Conservation (phyloP, 2,797 vertebrate genomes). For the Podarcis siculus region DNA sequence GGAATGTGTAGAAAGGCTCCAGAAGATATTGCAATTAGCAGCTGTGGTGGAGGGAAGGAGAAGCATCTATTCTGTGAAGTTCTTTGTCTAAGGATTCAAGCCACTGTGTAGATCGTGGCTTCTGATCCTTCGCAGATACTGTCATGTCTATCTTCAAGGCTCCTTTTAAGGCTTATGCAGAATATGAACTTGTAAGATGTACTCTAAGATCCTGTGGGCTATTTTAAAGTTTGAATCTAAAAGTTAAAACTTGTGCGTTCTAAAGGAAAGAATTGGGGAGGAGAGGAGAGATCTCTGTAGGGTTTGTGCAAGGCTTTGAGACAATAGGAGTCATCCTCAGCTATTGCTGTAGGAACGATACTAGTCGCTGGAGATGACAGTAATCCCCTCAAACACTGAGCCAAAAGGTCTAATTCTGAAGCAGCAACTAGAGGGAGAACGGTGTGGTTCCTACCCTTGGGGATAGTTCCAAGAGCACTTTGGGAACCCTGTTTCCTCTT, state of each 20-base stretch:
- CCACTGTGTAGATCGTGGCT: neutral
- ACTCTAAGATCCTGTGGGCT: neutral
- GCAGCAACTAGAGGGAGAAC: neutral
- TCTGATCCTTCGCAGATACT: neutral
- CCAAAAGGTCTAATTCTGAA: neutral
- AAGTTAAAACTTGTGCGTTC: neutral
- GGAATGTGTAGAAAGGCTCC: too few species aligned
- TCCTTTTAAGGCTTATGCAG: neutral
- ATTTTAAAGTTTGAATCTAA: neutral
- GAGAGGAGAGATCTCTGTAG: neutral
- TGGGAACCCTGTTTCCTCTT: neutral
- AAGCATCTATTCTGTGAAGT: too few species aligned
- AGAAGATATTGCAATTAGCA: too few species aligned
- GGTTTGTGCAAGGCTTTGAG: neutral
- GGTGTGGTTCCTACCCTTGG: neutral
- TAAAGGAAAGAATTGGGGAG: neutral
- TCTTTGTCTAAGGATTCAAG: too few species aligned
- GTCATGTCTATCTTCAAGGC: neutral
- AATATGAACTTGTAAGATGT: neutral
- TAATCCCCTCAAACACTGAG: neutral
- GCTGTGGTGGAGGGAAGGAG: too few species aligned
- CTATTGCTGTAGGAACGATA: neutral
- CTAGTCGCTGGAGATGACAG: neutral
- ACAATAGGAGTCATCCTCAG: neutral
- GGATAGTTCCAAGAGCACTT: neutral